Percentiles rank a stretch among this genome's conserved stretches.
Conservation (phyloP, 2,113 vertebrate species). For the Cochlearius cochlearius region DNA sequence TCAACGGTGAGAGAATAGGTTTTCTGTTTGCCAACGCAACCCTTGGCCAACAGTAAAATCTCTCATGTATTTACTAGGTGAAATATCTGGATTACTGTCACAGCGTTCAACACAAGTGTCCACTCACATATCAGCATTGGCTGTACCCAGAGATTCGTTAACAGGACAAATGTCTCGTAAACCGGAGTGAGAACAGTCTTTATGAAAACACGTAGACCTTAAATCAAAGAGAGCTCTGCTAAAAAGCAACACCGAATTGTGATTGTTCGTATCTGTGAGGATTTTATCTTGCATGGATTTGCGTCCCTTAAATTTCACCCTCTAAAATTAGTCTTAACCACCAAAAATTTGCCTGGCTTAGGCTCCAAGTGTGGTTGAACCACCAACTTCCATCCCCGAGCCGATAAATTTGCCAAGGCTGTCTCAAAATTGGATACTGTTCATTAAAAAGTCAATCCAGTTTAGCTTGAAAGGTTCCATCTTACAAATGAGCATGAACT, state of each 20-base stretch:
- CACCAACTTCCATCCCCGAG: slow-evolving; percentile 19
- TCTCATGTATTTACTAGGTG: slow-evolving; percentile 27
- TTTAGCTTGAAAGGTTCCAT: slow-evolving; percentile 48
- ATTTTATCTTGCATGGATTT: not conserved
- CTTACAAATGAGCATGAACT: not conserved
- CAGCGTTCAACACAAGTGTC: not conserved
- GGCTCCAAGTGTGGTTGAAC: slow-evolving; percentile 31
- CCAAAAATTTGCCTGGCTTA: not conserved
- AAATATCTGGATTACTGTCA: slow-evolving; percentile 38
- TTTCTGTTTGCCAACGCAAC: not conserved
- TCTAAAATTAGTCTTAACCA: slow-evolving; percentile 33
- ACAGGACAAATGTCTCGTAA: not conserved
- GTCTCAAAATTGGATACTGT: not conserved
- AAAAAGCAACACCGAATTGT: not conserved
- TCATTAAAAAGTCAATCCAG: slow-evolving; percentile 43
- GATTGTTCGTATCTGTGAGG: not conserved
- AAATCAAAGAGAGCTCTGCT: not conserved
- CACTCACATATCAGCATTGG: not conserved
- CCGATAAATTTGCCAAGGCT: not conserved
- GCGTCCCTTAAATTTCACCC: slow-evolving; percentile 19
- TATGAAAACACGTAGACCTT: not conserved
- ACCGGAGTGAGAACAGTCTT: not conserved
- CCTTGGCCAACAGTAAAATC: not conserved
- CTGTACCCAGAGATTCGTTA: not conserved
- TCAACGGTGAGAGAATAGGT: not conserved